Percentiles rank a stretch among this genome's conserved stretches.
Evolutionary conservation across 2,888 invertebrate genomes (phyloP).

Genomic region (Drosophila pseudotalamancana): DNA sequence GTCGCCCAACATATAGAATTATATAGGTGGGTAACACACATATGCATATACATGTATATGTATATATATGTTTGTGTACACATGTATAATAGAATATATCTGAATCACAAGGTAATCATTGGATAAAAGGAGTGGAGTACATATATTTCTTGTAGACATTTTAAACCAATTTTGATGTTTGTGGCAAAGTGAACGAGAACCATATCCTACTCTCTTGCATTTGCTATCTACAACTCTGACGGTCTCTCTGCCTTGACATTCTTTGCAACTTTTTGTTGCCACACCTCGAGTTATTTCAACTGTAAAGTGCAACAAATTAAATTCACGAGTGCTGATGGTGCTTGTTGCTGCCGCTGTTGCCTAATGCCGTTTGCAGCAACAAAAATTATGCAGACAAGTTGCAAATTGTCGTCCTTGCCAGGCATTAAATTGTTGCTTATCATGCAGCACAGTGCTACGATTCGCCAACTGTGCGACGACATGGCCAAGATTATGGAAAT

Average conservation of each 20-base stretch:
- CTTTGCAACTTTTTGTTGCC: constrained; percentile 26
- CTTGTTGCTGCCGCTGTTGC: constrained; percentile 43
- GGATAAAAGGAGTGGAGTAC: constrained; percentile 10
- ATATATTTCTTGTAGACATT: constrained; percentile 18
- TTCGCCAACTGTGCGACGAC: constrained; percentile 51
- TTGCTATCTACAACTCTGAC: neutral
- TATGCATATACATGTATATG: too few species aligned
- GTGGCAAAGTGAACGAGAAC: neutral
- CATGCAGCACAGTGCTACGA: constrained; percentile 42
- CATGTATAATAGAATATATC: too few species aligned
- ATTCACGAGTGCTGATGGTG: constrained; percentile 53
- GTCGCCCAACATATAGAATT: constrained; percentile 32
- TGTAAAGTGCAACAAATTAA: constrained; percentile 73
- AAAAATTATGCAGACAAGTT: constrained; percentile 65
- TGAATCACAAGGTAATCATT: constrained; percentile 27
- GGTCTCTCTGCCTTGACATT: too few species aligned
- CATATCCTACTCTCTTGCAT: neutral
- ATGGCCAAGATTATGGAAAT: constrained; percentile 73
- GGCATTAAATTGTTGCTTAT: constrained; percentile 66
- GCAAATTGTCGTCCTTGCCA: constrained; percentile 47
- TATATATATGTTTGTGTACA: too few species aligned
- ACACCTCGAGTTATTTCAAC: constrained; percentile 70
- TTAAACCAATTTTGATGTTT: constrained; percentile 14
- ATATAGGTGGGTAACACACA: too few species aligned
- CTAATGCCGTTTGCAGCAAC: constrained; percentile 67